Base-by-base conservation (phyloP, 2,797 vertebrate species). In the Pyrocephalus nanus region DNA sequence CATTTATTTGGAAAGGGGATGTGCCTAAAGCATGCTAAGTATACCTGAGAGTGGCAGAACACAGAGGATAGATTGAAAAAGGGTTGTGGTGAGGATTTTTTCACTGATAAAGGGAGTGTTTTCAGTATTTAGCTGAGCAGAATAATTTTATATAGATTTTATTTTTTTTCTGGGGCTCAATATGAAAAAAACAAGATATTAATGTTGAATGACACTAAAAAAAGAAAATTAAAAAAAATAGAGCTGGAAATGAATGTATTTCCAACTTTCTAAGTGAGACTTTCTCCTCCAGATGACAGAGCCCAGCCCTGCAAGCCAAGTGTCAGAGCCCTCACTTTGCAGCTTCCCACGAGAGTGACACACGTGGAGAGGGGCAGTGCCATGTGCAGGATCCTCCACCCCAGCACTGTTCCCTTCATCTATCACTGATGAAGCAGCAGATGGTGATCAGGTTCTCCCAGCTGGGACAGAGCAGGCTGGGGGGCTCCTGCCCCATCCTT, bases 361-460 rank as follows among this genome's bases (percentile, higher is more conserved):
- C 32, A 74, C 36, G n/a, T 57, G 90, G 55, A 77, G 34, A 54
- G 34, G 21, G 65, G 15, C 43, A 1, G 6, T 20, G 57, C 40
- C 42, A 43, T 6, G 2, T 23, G 62, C 75, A 51, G 58, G 43
- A n/a, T 70, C 25, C 18, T 45, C 60, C 40, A 48, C 27, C 36
- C 74, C n/a, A 42, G 61, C 89, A 55, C 36, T 54, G 30, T 13
- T 73, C 57, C 65, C 58, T 92, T 94, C 91, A 96, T 94, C 92
- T 92, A 51, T 95, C 94, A 83, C 32, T 48, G 48, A 76, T 36
- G 42, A 57, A 84, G 45, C 53, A 16, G 76, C 30, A 90, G 79
- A 81, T 90, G 2, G 1, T 11, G 48, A 27, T 71, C n/a, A 1
- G 9, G 60, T 65, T 86, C 79, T 96, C 45, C 79, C 78, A 77